Percentiles rank a stretch among this genome's conserved stretches.
Conservation (phyloP, 2,888 invertebrate genomes). For the Troglohyphantes excavatus region DNA sequence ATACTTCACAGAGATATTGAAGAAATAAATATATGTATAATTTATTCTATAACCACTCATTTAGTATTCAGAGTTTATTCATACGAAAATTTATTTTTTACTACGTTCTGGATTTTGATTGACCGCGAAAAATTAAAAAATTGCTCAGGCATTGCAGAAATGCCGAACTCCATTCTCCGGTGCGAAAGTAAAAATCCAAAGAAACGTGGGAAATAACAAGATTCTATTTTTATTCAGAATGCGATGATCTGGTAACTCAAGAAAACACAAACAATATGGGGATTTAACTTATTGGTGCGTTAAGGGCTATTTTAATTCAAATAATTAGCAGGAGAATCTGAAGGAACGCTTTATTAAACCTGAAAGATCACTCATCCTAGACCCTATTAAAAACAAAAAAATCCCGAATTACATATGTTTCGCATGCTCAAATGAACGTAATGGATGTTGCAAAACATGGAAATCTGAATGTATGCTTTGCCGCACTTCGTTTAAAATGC, state of each 20-base stretch:
- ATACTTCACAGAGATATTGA: too few species aligned
- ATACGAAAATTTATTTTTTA: too few species aligned
- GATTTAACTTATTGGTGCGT: not conserved
- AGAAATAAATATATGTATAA: too few species aligned
- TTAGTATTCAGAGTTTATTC: too few species aligned
- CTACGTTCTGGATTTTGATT: too few species aligned
- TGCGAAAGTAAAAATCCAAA: not conserved
- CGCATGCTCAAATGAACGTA: slow-evolving; percentile 22
- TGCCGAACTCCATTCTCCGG: not conserved
- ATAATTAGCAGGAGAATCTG: not conserved
- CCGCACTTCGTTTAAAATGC: not conserved
- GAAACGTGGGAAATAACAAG: not conserved
- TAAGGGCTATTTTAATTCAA: not conserved
- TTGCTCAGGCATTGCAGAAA: too few species aligned
- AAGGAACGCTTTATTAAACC: slow-evolving; percentile 1
- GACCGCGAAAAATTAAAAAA: too few species aligned
- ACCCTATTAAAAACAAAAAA: not conserved
- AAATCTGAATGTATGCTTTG: not conserved
- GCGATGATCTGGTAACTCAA: not conserved
- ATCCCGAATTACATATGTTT: slow-evolving; percentile 4
- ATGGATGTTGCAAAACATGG: not conserved
- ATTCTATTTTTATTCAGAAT: not conserved
- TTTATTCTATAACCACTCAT: too few species aligned
- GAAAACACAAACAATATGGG: not conserved
- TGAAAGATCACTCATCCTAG: slow-evolving; percentile 17